Conservation (phyloP, 2,888 invertebrate species). For the Amphiduros pacificus region DNA sequence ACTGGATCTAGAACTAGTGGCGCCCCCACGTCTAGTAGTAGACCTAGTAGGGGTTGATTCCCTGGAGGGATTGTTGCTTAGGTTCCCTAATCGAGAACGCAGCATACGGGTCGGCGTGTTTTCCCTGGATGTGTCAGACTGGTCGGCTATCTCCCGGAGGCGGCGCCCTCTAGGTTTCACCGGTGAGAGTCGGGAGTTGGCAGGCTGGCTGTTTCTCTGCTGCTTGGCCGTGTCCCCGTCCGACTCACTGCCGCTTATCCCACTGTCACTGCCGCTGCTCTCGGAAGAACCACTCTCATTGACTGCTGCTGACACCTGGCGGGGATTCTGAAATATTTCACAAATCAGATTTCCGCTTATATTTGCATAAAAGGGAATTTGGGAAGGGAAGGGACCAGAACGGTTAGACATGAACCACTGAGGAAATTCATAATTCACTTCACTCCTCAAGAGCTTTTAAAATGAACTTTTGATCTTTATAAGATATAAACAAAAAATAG, state of each 20-base stretch:
- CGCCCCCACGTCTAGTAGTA: background rate
- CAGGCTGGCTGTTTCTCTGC: background rate
- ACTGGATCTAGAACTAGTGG: background rate
- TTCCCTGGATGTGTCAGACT: conserved; percentile 1
- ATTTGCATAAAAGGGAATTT: no score
- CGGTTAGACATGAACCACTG: no score
- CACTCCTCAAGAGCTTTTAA: no score
- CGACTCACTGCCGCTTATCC: conserved; percentile 14
- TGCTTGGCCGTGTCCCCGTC: background rate
- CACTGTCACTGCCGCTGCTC: conserved; percentile 13
- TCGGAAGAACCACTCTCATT: background rate
- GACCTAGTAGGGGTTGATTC: background rate
- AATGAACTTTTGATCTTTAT: no score
- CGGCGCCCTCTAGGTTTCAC: no score
- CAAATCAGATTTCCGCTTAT: no score
- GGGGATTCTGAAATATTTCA: background rate
- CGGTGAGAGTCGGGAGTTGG: background rate
- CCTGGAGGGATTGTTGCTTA: background rate
- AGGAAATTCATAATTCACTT: no score
- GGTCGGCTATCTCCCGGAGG: no score
- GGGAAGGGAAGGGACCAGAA: no score
- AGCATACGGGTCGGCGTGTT: background rate
- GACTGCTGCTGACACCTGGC: background rate
- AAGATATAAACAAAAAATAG: no score
- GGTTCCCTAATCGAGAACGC: background rate